Percentiles rank a stretch among this genome's conserved stretches.
These are phyloP conservation scores for Drosophila kambysellisi DNA, from an alignment of 2,888 invertebrate species.

Conservation along the genomic window DNA sequence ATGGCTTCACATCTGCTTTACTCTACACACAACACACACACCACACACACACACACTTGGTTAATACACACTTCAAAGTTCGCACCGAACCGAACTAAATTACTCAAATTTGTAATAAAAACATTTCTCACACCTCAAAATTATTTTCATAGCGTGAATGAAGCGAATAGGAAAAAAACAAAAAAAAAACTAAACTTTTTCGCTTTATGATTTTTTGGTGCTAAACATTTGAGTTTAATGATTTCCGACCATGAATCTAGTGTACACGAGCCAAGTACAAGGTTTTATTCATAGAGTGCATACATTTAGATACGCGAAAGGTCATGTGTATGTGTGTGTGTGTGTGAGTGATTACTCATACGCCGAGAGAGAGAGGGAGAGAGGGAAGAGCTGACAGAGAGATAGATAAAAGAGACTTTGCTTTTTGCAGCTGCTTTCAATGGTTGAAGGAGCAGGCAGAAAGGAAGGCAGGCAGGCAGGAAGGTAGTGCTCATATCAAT, in stretches of 20 bases:
- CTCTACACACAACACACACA: background rate
- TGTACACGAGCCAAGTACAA: slow-evolving; percentile 47
- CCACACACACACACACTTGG: background rate
- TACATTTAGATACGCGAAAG: slow-evolving; percentile 49
- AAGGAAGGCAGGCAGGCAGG: slow-evolving; percentile 20
- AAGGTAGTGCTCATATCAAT: slow-evolving; percentile 59
- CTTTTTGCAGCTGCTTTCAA: slow-evolving; percentile 27
- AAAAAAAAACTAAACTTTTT: slow-evolving; percentile 20
- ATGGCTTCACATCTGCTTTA: slow-evolving; percentile 5
- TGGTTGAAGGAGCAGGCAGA: slow-evolving; percentile 24
- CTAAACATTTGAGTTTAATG: slow-evolving; percentile 51
- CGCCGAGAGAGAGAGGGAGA: slow-evolving; percentile 39
- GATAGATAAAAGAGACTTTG: slow-evolving; percentile 41
- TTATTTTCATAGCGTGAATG: slow-evolving; percentile 34
- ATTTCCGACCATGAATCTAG: slow-evolving; percentile 25
- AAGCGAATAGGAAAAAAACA: background rate
- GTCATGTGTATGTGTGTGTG: slow-evolving; percentile 61
- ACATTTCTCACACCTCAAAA: slow-evolving; percentile 47
- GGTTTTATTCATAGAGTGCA: slow-evolving; percentile 14
- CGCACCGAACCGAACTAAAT: slow-evolving; percentile 40
- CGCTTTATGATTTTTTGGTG: slow-evolving; percentile 32
- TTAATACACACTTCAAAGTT: slow-evolving; percentile 27
- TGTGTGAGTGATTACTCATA: slow-evolving; percentile 73
- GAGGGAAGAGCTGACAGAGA: slow-evolving; percentile 6
- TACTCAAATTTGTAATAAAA: slow-evolving; percentile 66